These are phyloP conservation scores for Scomber colias DNA, from an alignment of 2,113 vertebrate species.

Conservation along the genomic window DNA sequence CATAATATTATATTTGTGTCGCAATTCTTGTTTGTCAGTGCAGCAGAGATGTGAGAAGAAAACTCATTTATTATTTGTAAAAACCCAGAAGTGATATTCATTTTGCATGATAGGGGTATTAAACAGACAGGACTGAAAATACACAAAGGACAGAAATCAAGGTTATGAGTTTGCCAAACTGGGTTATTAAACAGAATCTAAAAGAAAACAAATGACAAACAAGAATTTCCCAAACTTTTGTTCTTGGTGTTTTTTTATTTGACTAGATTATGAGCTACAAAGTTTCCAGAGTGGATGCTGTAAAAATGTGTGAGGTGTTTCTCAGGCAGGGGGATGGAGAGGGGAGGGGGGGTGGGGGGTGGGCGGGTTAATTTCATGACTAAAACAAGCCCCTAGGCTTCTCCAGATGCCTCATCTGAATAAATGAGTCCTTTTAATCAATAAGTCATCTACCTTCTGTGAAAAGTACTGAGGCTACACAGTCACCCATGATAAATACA, in stretches of 20 bases:
- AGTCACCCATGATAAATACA: conserved; percentile 52
- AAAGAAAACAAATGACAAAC: conserved; percentile 2
- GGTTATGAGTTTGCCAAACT: conserved; percentile 17
- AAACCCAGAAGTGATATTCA: conserved; percentile 44
- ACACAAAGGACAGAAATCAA: conserved; percentile 24
- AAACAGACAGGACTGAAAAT: conserved; percentile 22
- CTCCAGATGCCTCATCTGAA: conserved; percentile 77
- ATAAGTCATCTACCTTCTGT: conserved; percentile 79
- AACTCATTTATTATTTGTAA: conserved; percentile 50
- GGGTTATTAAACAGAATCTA: conserved; percentile 3
- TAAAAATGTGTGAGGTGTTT: conserved; percentile 42
- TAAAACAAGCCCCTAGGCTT: conserved; percentile 66
- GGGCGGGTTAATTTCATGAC: conserved; percentile 52
- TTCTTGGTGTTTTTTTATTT: background rate
- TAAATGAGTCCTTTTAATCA: conserved; percentile 81
- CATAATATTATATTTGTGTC: background rate
- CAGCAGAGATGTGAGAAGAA: conserved; percentile 20
- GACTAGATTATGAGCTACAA: background rate
- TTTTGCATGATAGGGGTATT: conserved; percentile 43
- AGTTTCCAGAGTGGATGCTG: conserved; percentile 12
- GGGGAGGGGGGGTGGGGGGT: background rate
- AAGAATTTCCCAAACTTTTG: conserved; percentile 16
- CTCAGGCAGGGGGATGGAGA: conserved; percentile 18
- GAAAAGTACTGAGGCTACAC: conserved; percentile 59
- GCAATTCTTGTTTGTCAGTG: conserved; percentile 4